phyloP scores from a whole-genome alignment of 1,140 invertebrate species.

The Diabrotica undecimpunctata region DNA sequence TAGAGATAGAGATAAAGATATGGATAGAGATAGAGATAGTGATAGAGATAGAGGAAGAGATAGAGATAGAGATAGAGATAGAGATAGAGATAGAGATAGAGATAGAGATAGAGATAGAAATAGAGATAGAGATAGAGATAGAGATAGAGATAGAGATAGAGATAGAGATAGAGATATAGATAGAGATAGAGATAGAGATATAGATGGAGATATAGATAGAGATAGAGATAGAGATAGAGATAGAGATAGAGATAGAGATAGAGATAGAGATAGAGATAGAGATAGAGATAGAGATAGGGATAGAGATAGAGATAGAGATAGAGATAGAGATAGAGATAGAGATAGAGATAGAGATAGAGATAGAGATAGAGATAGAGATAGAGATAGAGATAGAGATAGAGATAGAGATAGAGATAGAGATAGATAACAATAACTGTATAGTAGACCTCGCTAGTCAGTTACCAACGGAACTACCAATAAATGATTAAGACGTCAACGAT shows the following conservation, averaged over 20 bases:
- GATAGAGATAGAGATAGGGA: background rate
- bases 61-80: too few species aligned
- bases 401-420: conserved; percentile 5
- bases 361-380: conserved; percentile 7
- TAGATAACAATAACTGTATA: too few species aligned
- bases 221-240: conserved; percentile 4
- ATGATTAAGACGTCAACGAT: too few species aligned
- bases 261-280: background rate
- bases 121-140: too few species aligned
- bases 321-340: background rate
- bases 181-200: too few species aligned
- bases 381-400: conserved; percentile 1
- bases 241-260: conserved; percentile 3
- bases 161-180: too few species aligned
- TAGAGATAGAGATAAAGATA: conserved; percentile 29
- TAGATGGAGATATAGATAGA: background rate
- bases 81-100: background rate
- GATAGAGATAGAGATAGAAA: too few species aligned
- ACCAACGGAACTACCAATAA: too few species aligned
- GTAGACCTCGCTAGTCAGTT: too few species aligned
- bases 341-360: conserved; percentile 5
- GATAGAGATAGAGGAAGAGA: background rate
- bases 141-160: too few species aligned
- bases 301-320: background rate
- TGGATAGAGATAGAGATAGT: background rate